Evolutionary conservation across 2,888 invertebrate genomes (phyloP), one percentile per base, ranked within the genome.

Genomic region (Malthinus seriepunctatus): DNA sequence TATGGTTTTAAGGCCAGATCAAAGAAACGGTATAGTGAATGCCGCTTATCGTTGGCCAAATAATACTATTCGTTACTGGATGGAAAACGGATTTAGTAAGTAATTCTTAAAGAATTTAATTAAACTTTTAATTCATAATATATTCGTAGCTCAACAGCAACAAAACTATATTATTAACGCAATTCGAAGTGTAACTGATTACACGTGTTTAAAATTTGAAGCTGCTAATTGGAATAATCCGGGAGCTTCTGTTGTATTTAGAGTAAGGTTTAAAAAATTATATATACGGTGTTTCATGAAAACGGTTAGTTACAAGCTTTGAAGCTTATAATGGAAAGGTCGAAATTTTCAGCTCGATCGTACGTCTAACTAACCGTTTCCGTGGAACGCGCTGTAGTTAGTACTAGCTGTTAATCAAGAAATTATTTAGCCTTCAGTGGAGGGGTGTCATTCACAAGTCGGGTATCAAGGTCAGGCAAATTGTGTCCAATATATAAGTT

Each of bases 401-500:
- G n/a, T n/a, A n/a, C n/a, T n/a, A n/a, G n/a, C n/a, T n/a, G n/a
- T n/a, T n/a, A n/a, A n/a, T n/a, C n/a, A n/a, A 31, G 37, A 31
- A 35, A 7, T 23, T 32, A 32, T 48, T 48, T 32, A 63, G 54
- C 53, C 47, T 4, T 37, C 48, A 14, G 23, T 52, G 31, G 45
- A 42, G 11, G 61, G 63, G 8, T 61, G 63, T 45, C 62, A 37
- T 48, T 52, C 61, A 0, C 47, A 35, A 9, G 63, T 63, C n/a
- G 63, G 63, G 2, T 35, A 58, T 5, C 12, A 11, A 32, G 63
- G 58, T 31, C 58, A 55, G 8, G 8, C n/a, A n/a, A n/a, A 12
- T 9, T 59, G 56, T 52, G 8, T 23, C n/a, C n/a, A n/a, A n/a
- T n/a, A n/a, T n/a, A n/a, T 62, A 9, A 62, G 56, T 47, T 56